A percentile compares a stretch with the other conserved stretches of the same genome.
Evolutionary conservation across 2,888 invertebrate species (phyloP).

Genomic region (Blastobasis lacticolella): DNA sequence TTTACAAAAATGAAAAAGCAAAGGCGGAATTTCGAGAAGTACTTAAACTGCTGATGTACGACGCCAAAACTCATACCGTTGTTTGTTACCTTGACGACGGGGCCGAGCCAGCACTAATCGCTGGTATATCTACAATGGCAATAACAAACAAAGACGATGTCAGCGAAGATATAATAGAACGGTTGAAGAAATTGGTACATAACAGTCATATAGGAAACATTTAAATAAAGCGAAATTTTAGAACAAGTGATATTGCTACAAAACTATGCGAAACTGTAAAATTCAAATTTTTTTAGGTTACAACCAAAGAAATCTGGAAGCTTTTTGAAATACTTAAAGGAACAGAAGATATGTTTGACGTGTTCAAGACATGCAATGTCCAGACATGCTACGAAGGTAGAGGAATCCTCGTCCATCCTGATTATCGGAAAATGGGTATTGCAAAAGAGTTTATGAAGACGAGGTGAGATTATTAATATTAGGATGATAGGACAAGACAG

Average conservation of each 20-base stretch:
- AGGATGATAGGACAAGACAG: too few relatives aligned
- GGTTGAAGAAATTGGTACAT: too few relatives aligned
- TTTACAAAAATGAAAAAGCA: conserved; percentile 23
- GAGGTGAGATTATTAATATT: neutral
- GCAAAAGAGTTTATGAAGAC: neutral
- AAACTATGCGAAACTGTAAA: neutral
- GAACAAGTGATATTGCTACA: neutral
- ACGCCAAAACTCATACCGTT: conserved; percentile 12
- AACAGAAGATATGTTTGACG: too few relatives aligned
- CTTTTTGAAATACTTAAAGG: conserved; percentile 19
- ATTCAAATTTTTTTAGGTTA: conserved; percentile 15
- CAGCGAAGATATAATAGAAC: neutral
- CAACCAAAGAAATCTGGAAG: conserved; percentile 24
- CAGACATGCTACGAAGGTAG: neutral
- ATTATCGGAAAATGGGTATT: conserved; percentile 6
- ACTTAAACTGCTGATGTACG: conserved; percentile 8
- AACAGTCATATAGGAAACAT: neutral
- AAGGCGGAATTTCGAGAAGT: conserved; percentile 19
- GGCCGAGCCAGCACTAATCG: conserved; percentile 18
- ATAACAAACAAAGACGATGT: conserved; percentile 15
- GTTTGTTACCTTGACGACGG: conserved; percentile 33
- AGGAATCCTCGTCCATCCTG: neutral
- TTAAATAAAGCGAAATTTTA: conserved; percentile 11
- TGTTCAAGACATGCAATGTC: too few relatives aligned
- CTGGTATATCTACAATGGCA: conserved; percentile 25